phyloP scores from a whole-genome alignment of 2,113 vertebrate genomes.

The Benitochromis conjunctus region DNA sequence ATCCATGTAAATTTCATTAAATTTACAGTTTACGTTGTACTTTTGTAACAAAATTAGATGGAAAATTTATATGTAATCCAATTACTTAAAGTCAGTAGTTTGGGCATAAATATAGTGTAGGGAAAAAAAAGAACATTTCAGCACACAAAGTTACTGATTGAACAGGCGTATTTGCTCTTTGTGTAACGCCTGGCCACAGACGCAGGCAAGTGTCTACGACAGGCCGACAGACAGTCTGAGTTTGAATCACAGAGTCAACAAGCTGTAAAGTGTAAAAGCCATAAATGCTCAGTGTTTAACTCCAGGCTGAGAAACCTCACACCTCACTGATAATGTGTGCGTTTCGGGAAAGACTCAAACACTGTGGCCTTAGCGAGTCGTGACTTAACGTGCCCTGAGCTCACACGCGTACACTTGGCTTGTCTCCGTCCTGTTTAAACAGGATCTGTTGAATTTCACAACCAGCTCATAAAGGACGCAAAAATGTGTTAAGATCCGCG shows the following conservation, averaged over 20 bases:
- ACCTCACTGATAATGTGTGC: constrained; percentile 55
- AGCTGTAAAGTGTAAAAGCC: constrained; percentile 36
- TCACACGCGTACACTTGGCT: constrained; percentile 12
- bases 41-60: background rate
- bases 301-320: constrained; percentile 48
- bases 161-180: constrained; percentile 1
- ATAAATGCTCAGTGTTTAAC: constrained; percentile 54
- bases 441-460: constrained; percentile 78
- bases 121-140: background rate
- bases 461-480: constrained; percentile 62
- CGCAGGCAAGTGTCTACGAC: background rate
- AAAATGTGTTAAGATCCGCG: constrained; percentile 34
- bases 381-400: constrained; percentile 49
- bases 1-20: no score
- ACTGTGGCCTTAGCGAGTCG: constrained; percentile 27
- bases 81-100: background rate
- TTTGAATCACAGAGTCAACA: constrained; percentile 38
- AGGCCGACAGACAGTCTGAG: background rate
- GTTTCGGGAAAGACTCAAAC: constrained; percentile 32
- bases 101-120: background rate
- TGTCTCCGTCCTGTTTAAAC: constrained; percentile 63
- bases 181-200: background rate
- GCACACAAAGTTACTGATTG: background rate
- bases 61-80: background rate
- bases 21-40: background rate